Conservation (phyloP, 2,113 vertebrate genomes). For the Beaufortia kweichowensis region DNA sequence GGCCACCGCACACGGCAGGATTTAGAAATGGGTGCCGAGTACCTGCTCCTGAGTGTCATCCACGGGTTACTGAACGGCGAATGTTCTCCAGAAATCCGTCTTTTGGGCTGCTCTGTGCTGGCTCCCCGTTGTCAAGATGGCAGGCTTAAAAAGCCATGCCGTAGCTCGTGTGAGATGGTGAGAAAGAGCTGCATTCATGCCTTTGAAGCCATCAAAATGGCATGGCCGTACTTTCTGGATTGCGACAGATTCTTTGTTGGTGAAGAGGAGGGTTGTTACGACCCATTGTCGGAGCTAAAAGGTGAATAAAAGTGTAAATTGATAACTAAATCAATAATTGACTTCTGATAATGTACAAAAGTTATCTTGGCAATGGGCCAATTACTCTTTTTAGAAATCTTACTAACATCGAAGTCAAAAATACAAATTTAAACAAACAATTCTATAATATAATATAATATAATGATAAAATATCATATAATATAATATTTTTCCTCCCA, state of each 20-base stretch:
- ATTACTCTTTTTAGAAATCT: no score
- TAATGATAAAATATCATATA: no score
- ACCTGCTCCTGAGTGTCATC: conserved; percentile 88
- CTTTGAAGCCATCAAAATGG: conserved; percentile 92
- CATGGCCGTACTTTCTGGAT: conserved; percentile 97
- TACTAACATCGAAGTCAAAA: no score
- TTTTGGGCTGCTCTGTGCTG: conserved; percentile 89
- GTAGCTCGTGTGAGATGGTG: conserved; percentile 81
- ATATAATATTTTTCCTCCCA: neutral
- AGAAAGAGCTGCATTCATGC: conserved; percentile 81
- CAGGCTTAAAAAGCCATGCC: conserved; percentile 81
- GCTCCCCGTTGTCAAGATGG: conserved; percentile 81
- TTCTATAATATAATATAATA: no score
- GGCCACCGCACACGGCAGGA: conserved; percentile 78
- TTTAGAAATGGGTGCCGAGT: conserved; percentile 86
- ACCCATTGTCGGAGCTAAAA: conserved; percentile 82
- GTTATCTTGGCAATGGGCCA: no score
- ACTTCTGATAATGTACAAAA: no score
- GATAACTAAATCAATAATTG: neutral
- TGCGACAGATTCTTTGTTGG: conserved; percentile 86
- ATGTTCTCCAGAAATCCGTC: conserved; percentile 88
- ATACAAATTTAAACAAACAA: no score
- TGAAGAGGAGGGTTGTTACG: conserved; percentile 84
- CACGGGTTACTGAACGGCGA: conserved; percentile 89
- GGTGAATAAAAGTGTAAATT: conserved; percentile 66